phyloP scores from a whole-genome alignment of 2,797 vertebrate species.

The Myioborus miniatus region DNA sequence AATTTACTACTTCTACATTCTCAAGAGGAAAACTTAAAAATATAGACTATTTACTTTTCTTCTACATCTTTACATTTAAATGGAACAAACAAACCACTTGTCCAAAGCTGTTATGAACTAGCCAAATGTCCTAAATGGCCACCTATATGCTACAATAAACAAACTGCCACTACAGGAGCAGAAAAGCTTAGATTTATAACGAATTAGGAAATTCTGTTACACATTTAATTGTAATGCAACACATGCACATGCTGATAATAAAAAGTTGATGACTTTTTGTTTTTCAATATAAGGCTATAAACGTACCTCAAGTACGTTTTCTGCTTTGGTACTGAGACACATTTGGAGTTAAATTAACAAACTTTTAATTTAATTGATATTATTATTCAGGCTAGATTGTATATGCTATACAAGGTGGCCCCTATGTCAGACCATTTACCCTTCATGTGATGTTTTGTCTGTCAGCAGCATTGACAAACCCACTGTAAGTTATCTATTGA shows the following conservation, averaged over 20 bases:
- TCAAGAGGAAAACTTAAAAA: slow-evolving; percentile 83
- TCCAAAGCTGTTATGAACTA: slow-evolving; percentile 77
- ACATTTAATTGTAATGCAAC: background rate
- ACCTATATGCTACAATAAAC: slow-evolving; percentile 52
- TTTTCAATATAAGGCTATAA: background rate
- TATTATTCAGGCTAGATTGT: background rate
- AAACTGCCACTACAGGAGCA: slow-evolving; percentile 19
- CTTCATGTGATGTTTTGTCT: background rate
- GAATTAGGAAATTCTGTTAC: background rate
- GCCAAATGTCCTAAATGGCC: slow-evolving; percentile 57
- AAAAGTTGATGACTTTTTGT: background rate
- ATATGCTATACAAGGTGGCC: background rate
- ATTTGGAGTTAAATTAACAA: background rate
- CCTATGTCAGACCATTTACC: background rate
- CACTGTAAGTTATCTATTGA: background rate
- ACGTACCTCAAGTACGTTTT: background rate
- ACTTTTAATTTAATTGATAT: background rate
- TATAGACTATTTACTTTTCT: slow-evolving; percentile 84
- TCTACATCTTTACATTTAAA: slow-evolving; percentile 87
- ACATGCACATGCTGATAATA: background rate
- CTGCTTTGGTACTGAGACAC: background rate
- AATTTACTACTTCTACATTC: slow-evolving; percentile 81
- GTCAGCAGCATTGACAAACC: slow-evolving; percentile 10
- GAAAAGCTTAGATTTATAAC: background rate
- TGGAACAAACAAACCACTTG: slow-evolving; percentile 77